These are phyloP conservation scores for Plectropomus leopardus DNA, from an alignment of 2,113 vertebrate species.

Conservation along the genomic window DNA sequence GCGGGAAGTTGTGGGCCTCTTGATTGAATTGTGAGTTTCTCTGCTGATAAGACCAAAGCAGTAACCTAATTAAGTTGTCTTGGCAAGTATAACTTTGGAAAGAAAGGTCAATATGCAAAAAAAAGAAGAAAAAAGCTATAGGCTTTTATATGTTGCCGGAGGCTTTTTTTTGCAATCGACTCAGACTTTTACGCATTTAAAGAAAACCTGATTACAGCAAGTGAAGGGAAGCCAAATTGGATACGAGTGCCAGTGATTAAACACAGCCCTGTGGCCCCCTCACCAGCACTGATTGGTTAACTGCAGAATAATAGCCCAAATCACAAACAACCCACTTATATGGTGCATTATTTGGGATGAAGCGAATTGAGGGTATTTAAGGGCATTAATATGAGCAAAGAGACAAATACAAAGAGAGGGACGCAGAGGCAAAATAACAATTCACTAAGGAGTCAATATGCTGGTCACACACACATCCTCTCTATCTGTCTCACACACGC, in stretches of 20 bases:
- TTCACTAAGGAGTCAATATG: slow-evolving; percentile 44
- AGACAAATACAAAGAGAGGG: not conserved
- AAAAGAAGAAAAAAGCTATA: no score
- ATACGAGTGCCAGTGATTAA: slow-evolving; percentile 23
- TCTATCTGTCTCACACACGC: slow-evolving; percentile 14
- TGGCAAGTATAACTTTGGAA: not conserved
- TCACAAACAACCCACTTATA: slow-evolving; percentile 9
- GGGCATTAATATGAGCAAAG: not conserved
- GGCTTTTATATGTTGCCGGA: not conserved
- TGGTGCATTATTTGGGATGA: slow-evolving; percentile 6
- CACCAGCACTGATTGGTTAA: slow-evolving; percentile 21
- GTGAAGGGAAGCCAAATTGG: not conserved
- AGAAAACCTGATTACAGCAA: slow-evolving; percentile 34
- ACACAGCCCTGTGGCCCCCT: slow-evolving; percentile 3
- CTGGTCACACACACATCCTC: slow-evolving; percentile 37
- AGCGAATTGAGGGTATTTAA: not conserved
- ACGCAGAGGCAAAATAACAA: slow-evolving; percentile 16
- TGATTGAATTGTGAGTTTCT: slow-evolving; percentile 28
- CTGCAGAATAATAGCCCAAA: not conserved
- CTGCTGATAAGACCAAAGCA: slow-evolving; percentile 10
- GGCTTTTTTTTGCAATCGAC: slow-evolving; percentile 16
- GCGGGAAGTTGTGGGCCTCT: not conserved
- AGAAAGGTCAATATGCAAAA: slow-evolving; percentile 30
- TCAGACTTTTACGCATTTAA: slow-evolving; percentile 37
- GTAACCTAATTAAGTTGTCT: slow-evolving; percentile 9